Evolutionary conservation across 2,113 vertebrate genomes (phyloP).

Genomic region (Micronycteris hirsuta): DNA sequence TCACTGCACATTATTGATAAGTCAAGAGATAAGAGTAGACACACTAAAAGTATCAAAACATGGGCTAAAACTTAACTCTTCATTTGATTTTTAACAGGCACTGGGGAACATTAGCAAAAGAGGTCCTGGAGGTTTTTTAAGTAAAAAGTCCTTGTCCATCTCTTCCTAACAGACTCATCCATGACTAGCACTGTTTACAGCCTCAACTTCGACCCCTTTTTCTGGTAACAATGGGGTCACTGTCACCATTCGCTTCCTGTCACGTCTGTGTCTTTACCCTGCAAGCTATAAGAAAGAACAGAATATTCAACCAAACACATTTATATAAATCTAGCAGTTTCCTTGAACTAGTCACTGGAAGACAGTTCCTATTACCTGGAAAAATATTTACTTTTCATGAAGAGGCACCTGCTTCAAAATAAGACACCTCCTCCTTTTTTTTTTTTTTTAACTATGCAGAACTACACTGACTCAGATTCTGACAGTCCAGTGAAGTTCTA

Average conservation of each 20-base stretch:
- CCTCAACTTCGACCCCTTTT: not conserved
- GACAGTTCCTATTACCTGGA: conserved; percentile 5
- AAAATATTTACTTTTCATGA: not conserved
- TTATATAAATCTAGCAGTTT: not conserved
- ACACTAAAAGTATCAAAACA: not conserved
- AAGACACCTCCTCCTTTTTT: not conserved
- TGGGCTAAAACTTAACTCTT: not conserved
- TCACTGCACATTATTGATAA: not conserved
- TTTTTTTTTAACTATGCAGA: not conserved
- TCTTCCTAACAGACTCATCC: not conserved
- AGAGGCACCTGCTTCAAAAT: not conserved
- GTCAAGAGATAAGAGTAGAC: not conserved
- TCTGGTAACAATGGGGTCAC: not conserved
- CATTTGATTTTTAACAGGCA: not conserved
- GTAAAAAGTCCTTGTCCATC: not conserved
- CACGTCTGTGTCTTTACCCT: not conserved
- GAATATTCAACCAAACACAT: not conserved
- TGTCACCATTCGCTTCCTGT: not conserved
- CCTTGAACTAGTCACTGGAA: not conserved
- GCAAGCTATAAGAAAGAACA: not conserved
- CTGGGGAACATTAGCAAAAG: not conserved
- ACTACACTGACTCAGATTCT: not conserved
- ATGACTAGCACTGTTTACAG: not conserved
- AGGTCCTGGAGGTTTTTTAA: not conserved
- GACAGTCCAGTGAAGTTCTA: conserved; percentile 27